phyloP scores from a whole-genome alignment of 1,140 invertebrate species.

The Coelopa frigida region DNA sequence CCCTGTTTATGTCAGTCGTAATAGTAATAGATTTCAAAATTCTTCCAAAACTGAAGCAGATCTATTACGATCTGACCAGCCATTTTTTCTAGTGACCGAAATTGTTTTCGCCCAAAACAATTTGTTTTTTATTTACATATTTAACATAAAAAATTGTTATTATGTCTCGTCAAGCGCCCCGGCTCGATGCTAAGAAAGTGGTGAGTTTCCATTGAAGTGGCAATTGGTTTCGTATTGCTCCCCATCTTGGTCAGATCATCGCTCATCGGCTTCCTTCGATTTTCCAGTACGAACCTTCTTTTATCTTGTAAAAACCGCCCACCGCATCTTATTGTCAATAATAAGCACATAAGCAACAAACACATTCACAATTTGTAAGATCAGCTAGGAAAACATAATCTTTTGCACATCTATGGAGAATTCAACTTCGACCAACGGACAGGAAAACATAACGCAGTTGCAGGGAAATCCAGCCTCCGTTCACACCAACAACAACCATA shows the following conservation, averaged over 20 bases:
- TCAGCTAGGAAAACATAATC: no score
- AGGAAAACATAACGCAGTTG: slow-evolving; percentile 21
- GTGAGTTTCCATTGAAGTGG: no score
- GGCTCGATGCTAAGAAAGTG: slow-evolving; percentile 49
- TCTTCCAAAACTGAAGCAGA: no score
- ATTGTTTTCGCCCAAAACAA: no score
- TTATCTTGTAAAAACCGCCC: no score
- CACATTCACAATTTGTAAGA: no score
- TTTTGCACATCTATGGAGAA: slow-evolving; percentile 32
- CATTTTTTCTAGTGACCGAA: no score
- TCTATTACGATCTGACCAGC: no score
- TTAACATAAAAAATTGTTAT: slow-evolving; percentile 1
- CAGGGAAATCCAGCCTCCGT: slow-evolving; percentile 10
- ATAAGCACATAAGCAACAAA: slow-evolving; percentile 14
- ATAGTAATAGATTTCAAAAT: no score
- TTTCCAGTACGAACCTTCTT: slow-evolving; percentile 44
- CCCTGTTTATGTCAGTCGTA: no score
- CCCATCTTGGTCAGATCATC: no score
- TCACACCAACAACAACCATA: slow-evolving; percentile 1
- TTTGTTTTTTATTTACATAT: no score
- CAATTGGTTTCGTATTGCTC: slow-evolving; percentile 33
- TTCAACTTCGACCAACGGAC: slow-evolving; percentile 27
- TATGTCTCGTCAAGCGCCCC: slow-evolving; percentile 39
- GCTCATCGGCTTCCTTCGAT: slow-evolving; percentile 43
- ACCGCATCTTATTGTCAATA: slow-evolving; percentile 9